Base-by-base conservation (phyloP, 2,888 invertebrate genomes). In the Xestia ashworthii region DNA sequence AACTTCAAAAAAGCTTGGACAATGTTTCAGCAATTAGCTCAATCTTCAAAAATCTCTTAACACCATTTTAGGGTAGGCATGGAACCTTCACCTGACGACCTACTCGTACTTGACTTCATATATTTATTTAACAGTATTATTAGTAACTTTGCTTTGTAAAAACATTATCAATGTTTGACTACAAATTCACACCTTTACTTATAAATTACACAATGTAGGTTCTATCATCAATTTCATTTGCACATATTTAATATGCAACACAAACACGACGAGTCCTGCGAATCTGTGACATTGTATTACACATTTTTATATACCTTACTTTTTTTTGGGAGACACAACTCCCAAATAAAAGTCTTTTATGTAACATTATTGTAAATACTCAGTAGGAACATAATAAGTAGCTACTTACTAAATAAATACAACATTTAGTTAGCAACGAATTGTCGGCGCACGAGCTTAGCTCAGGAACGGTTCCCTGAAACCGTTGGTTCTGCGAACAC, bases 401-500 rank as follows among this genome's bases (percentile, higher is more conserved):
- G 41, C 41, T 67, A 58, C 25, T 14, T 62, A 81, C 76, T 58
- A 64, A 50, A 58, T 82, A 84, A 82, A 76, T 71, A 79, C 46
- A 76, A 67, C 82, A 70, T 80, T 81, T 76, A 68, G 74, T 82
- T 73, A 69, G 67, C 38, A 66, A 79, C 74, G 80, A 88, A 86
- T 86, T 80, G 81, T 77, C 74, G 65, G 72, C 66, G 81, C 88
- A 87, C 84, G 82, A 84, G 76, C 79, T 77, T 19, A 11, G 5
- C 62, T 62, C 66, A 50, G 67, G 71, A 83, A 80, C 81, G 74
- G 78, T 81, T 72, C 66, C 76, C 74, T 78, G 72, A 78, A 84
- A 77, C 88, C 82, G 81, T 82, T 88, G 79, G 67, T 68, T 80
- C 78, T 68, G 73, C 78, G 76, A 86, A 86, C 88, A 88, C 87